These are phyloP conservation scores for Andricus grossulariae DNA, from an alignment of 1,140 invertebrate species.

Conservation along the genomic window DNA sequence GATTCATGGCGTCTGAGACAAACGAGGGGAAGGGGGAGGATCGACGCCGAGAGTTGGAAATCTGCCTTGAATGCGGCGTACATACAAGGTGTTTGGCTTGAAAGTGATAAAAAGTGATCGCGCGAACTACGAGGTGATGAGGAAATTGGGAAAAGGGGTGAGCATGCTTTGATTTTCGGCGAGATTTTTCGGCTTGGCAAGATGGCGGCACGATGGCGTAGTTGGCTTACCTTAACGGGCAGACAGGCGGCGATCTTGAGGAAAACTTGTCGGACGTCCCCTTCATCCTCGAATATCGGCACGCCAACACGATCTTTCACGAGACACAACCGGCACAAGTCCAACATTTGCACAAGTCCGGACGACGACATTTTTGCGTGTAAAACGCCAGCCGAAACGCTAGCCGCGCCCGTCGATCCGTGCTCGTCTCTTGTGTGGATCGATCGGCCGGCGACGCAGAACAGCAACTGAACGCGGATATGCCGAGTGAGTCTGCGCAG, in stretches of 20 bases:
- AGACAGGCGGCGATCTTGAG: constrained; percentile 78
- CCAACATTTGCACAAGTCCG: constrained; percentile 71
- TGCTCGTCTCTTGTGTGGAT: too few relatives aligned
- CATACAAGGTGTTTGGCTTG: not conserved
- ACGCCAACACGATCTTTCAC: constrained; percentile 78
- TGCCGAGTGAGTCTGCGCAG: too few relatives aligned
- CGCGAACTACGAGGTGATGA: not conserved
- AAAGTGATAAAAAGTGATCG: not conserved
- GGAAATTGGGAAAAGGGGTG: constrained; percentile 32
- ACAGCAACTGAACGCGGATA: too few relatives aligned
- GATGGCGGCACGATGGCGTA: constrained; percentile 70
- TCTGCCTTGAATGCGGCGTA: not conserved
- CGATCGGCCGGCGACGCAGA: too few relatives aligned
- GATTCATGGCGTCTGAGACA: constrained; percentile 19
- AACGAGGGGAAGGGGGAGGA: constrained; percentile 13
- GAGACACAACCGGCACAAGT: constrained; percentile 79
- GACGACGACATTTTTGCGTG: constrained; percentile 73
- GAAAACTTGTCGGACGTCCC: constrained; percentile 77
- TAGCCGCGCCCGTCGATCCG: constrained; percentile 60
- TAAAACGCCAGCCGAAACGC: constrained; percentile 62
- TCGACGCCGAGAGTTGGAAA: not conserved
- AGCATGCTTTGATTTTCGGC: not conserved
- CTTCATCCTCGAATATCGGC: constrained; percentile 78
- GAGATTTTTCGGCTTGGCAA: constrained; percentile 40
- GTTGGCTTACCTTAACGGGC: constrained; percentile 79